Evolutionary conservation across 2,888 invertebrate species (phyloP).

Genomic region (Venusia cambrica): DNA sequence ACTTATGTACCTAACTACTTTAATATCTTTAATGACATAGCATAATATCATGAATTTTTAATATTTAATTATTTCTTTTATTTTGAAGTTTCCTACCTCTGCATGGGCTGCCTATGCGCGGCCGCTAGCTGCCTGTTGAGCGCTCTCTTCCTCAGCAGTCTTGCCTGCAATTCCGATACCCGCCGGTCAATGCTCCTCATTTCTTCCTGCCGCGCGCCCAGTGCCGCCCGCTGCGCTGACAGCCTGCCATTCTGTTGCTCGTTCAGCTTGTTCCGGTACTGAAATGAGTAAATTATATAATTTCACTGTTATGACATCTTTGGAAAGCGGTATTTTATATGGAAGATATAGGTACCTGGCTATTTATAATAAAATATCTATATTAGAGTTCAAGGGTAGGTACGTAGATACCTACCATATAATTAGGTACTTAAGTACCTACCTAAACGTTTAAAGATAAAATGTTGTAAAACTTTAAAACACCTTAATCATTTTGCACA

Average conservation of each 20-base stretch:
- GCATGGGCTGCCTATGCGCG: constrained; percentile 69
- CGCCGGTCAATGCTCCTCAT: constrained; percentile 95
- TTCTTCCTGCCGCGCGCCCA: constrained; percentile 94
- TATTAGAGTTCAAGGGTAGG: too few relatives aligned
- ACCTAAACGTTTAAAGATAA: not conserved
- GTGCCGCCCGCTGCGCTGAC: constrained; percentile 92
- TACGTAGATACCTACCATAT: too few relatives aligned
- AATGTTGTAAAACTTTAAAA: too few relatives aligned
- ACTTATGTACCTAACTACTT: too few relatives aligned
- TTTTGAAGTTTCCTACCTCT: constrained; percentile 42
- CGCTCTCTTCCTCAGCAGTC: constrained; percentile 92
- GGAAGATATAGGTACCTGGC: too few relatives aligned
- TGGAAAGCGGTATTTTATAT: too few relatives aligned
- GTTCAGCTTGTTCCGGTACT: constrained; percentile 98
- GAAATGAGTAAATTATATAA: constrained; percentile 54
- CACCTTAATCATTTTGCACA: too few relatives aligned
- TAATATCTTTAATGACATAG: too few relatives aligned
- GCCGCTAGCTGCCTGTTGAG: constrained; percentile 85
- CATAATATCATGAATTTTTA: too few relatives aligned
- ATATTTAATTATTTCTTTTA: too few relatives aligned
- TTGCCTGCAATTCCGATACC: constrained; percentile 95
- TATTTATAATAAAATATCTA: too few relatives aligned
- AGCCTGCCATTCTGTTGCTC: constrained; percentile 96
- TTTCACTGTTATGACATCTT: too few relatives aligned
- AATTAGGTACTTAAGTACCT: constrained; percentile 4